Evolutionary conservation across 2,888 invertebrate species (phyloP).

Genomic region (Pyrocoelia pectoralis): DNA sequence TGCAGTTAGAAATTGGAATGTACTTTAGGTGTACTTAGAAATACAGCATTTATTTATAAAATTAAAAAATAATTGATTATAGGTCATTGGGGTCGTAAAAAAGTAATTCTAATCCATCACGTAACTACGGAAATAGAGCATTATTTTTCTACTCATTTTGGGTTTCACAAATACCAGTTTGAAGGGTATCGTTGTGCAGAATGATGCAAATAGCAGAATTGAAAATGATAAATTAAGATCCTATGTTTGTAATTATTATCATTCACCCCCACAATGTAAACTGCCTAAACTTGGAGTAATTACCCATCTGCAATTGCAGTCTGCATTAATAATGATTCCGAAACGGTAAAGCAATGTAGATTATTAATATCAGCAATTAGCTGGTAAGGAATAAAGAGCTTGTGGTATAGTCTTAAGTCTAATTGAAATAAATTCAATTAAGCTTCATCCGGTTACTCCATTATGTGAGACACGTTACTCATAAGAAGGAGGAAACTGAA

Average conservation of each 20-base stretch:
- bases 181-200: too few relatives aligned
- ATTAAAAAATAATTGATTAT: too few relatives aligned
- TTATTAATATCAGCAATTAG: constrained; percentile 25
- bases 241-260: neutral
- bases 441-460: constrained; percentile 47
- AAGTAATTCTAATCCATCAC: too few relatives aligned
- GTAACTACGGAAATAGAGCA: too few relatives aligned
- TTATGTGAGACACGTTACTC: constrained; percentile 43
- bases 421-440: constrained; percentile 49
- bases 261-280: neutral
- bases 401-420: constrained; percentile 32
- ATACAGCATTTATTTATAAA: too few relatives aligned
- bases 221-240: too few relatives aligned
- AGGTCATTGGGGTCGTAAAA: too few relatives aligned
- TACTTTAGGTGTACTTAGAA: too few relatives aligned
- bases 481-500: constrained; percentile 41
- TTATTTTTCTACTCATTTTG: too few relatives aligned
- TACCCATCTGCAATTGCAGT: neutral
- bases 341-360: neutral
- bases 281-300: neutral
- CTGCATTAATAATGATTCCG: neutral
- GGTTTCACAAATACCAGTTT: too few relatives aligned
- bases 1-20: too few relatives aligned
- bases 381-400: constrained; percentile 20
- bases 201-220: too few relatives aligned